phyloP scores from a whole-genome alignment of 2,888 invertebrate genomes.

The Seira sanloemensis region DNA sequence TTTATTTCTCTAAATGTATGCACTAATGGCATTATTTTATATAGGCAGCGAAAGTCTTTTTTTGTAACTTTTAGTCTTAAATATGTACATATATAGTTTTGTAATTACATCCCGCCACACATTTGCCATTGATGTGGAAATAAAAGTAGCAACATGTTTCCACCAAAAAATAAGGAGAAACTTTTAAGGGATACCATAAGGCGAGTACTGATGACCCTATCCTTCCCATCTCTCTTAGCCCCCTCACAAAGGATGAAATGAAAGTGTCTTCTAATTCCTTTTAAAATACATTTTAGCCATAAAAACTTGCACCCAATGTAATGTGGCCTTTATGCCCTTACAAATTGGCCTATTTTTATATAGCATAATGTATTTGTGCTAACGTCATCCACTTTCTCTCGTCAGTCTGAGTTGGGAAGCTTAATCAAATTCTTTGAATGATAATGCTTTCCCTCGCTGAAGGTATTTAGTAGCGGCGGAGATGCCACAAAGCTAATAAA shows the following conservation, averaged over 20 bases:
- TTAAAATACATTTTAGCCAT: neutral
- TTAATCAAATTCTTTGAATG: neutral
- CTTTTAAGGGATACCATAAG: neutral
- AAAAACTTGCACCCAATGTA: neutral
- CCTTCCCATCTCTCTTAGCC: neutral
- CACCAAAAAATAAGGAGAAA: neutral
- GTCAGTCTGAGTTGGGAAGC: no score
- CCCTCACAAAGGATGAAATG: neutral
- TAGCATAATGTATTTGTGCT: neutral
- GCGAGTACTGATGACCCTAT: neutral
- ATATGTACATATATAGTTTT: no score
- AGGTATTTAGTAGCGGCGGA: neutral
- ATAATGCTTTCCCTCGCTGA: neutral
- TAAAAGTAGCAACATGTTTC: slow-evolving; percentile 1
- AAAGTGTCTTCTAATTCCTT: neutral
- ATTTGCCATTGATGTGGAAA: neutral
- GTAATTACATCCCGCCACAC: no score
- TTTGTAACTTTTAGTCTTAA: no score
- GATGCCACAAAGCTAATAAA: neutral
- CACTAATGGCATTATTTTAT: no score
- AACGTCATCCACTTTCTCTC: no score
- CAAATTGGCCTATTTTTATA: neutral
- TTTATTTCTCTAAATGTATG: no score
- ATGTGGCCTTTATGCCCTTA: neutral
- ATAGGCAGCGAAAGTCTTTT: no score